Conservation (phyloP, 2,797 vertebrate species). For the Coregonus suidteri region DNA sequence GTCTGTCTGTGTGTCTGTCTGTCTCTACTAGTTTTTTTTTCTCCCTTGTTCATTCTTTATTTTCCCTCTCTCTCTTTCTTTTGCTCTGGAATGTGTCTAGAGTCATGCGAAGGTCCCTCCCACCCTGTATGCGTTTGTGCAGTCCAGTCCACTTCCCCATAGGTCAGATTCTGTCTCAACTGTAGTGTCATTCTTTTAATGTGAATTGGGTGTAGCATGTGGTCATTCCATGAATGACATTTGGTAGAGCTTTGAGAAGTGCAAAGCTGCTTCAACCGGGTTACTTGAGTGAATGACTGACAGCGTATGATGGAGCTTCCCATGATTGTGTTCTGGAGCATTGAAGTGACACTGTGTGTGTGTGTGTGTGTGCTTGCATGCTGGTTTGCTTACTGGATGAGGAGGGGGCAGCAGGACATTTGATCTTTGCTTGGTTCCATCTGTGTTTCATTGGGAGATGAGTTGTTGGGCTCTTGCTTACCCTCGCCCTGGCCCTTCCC, state of each 20-base stretch:
- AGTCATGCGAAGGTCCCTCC: neutral
- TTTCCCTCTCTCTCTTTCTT: neutral
- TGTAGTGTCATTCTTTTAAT: slow-evolving; percentile 70
- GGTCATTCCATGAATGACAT: slow-evolving; percentile 63
- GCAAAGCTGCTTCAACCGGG: neutral
- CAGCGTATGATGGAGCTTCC: too few species aligned
- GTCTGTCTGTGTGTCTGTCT: neutral
- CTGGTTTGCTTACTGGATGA: neutral
- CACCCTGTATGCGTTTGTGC: neutral
- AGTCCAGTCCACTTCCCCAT: slow-evolving; percentile 26
- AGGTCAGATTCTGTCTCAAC: slow-evolving; percentile 49
- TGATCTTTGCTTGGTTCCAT: neutral
- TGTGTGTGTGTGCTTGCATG: neutral
- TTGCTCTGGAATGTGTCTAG: neutral
- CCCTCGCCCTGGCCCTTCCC: neutral
- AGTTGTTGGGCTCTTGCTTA: neutral
- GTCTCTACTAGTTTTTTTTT: neutral
- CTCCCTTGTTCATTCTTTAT: neutral
- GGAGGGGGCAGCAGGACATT: neutral
- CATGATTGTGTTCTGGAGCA: neutral
- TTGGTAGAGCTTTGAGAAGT: slow-evolving; percentile 14
- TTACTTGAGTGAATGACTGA: too few species aligned
- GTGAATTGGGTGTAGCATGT: slow-evolving; percentile 65
- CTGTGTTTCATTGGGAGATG: neutral
- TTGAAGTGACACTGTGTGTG: neutral